These are phyloP conservation scores for Eunapius fragilis DNA, from an alignment of 37 sponge, comb jelly and placozoan genomes.

Conservation along the genomic window DNA sequence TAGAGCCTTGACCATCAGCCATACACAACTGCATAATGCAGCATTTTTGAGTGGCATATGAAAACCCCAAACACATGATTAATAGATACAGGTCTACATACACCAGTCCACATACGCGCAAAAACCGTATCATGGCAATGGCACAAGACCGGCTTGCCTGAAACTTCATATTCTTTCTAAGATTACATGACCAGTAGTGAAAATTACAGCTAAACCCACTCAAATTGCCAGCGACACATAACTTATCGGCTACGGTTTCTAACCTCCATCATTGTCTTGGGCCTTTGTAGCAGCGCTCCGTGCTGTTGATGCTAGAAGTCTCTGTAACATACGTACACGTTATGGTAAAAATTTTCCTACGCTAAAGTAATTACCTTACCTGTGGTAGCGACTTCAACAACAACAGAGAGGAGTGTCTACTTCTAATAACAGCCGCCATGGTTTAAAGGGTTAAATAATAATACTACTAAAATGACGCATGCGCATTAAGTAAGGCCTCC, in stretches of 20 bases:
- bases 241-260: background rate
- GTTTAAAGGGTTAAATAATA: background rate
- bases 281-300: background rate
- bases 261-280: background rate
- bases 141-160: too few relatives aligned
- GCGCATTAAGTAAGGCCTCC: constrained; percentile 8
- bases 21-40: too few relatives aligned
- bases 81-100: too few relatives aligned
- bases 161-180: too few relatives aligned
- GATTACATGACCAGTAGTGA: too few relatives aligned
- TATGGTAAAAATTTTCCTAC: background rate
- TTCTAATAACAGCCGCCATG: background rate
- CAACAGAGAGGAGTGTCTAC: background rate
- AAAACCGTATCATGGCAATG: too few relatives aligned
- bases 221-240: too few relatives aligned
- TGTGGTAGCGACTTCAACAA: background rate
- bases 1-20: too few relatives aligned
- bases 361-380: background rate
- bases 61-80: too few relatives aligned
- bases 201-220: too few relatives aligned
- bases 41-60: too few relatives aligned
- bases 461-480: constrained; percentile 35
- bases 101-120: too few relatives aligned
- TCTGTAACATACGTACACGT: background rate
- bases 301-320: background rate